Base-by-base conservation (phyloP, 1,140 invertebrate species). In the Drosophila azteca region DNA sequence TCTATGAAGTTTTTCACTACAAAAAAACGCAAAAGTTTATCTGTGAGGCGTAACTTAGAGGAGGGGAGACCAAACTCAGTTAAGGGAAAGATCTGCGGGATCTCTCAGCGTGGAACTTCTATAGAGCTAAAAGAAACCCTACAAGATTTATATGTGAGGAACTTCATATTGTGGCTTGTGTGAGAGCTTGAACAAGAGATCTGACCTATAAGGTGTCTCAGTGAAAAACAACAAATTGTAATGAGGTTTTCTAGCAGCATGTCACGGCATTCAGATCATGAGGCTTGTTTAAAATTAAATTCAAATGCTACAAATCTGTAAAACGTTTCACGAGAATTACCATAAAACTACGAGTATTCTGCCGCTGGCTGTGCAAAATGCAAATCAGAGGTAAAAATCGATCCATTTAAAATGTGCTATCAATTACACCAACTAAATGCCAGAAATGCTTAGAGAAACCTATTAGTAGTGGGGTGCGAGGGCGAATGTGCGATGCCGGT, bases 391-490 rank as follows among this genome's bases (percentile, higher is more conserved):
- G 46, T 15, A 49, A 73, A 73, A 44, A 54, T 48, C 29, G 49
- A 59, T 43, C 26, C 45, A 35, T 22, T 22, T 50, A 48, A 24
- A 66, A 69, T 69, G 67, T 29, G 35, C 50, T 52, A 75, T 75
- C 53, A 67, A 75, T 76, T 75, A 68, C 70, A 31, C n/a, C 15
- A 22, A 15, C 35, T 50, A 72, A 70, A 59, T 69, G 26, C 29
- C 13, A 58, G 39, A 9, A 4, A 44, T 43, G n/a, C 11, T 39
- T 39, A 9, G 29, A 45, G 11, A 35, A 35, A 43, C 31, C 3
- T 20, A 59, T 45, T 35, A 15, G 6, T 13, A 0, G 15, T 17
- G 11, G 6, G 44, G 9, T 35, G 31, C n/a, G n/a, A n/a, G n/a
- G n/a, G 15, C n/a, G 6, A 7, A 6, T 5, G 52, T n/a, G 8